Evolutionary conservation across 2,888 invertebrate species (phyloP).

Genomic region (Heliconius charithonia): DNA sequence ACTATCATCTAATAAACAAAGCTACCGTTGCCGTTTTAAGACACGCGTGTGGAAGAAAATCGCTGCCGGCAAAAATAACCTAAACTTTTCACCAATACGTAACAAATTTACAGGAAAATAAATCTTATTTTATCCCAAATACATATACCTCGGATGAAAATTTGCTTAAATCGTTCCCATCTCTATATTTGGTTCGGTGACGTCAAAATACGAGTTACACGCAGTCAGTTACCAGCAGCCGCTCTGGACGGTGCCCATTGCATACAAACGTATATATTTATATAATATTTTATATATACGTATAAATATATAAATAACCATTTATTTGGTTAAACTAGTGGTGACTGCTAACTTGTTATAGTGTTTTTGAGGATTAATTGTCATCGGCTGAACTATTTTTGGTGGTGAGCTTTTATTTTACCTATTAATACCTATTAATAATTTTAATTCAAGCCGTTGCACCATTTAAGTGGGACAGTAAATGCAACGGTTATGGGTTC

Average conservation of each 20-base stretch:
- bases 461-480: too few species aligned
- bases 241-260: constrained; percentile 66
- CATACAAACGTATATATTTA: constrained; percentile 42
- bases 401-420: constrained; percentile 13
- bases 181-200: constrained; percentile 76
- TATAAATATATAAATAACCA: constrained; percentile 41
- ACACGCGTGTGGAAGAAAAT: constrained; percentile 75
- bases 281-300: constrained; percentile 37
- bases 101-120: constrained; percentile 53
- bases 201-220: constrained; percentile 66
- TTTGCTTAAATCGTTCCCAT: constrained; percentile 52
- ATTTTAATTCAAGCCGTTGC: too few species aligned
- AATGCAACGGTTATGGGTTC: too few species aligned
- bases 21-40: constrained; percentile 77
- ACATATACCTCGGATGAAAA: constrained; percentile 49
- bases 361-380: constrained; percentile 58
- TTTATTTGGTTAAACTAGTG: constrained; percentile 32
- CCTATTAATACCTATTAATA: too few species aligned
- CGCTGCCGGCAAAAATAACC: constrained; percentile 81
- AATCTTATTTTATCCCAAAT: constrained; percentile 48
- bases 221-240: constrained; percentile 74
- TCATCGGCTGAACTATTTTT: constrained; percentile 47
- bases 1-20: constrained; percentile 64
- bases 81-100: constrained; percentile 66
- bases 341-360: constrained; percentile 14